Evolutionary conservation across 2,113 vertebrate genomes (phyloP), one percentile per base, ranked within the genome.

Genomic region (Ellobius talpinus): DNA sequence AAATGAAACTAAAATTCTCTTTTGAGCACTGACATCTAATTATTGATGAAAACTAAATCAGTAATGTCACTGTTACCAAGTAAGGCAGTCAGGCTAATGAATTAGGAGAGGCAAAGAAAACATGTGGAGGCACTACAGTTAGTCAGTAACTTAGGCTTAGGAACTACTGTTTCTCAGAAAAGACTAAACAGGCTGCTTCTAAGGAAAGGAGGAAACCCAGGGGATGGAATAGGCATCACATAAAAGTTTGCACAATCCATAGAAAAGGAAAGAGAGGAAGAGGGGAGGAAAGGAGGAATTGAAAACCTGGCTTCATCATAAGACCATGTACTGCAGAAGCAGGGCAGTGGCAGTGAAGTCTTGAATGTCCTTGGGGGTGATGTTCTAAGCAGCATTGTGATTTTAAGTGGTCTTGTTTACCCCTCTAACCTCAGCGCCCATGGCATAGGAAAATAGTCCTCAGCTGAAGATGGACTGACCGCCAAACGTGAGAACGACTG

Each of bases 261-360:
- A 39, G n/a, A 36, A 87, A 77, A 65, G 42, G 39, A 36, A 17
- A 11, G 12, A 73, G 10, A 11, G 33, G 78, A 13, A 19, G 3
- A 6, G 1, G 45, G 21, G 50, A n/a, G 29, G 47, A 24, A 50
- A 39, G 6, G 7, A 8, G 52, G 5, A 23, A 33, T 61, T 42
- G 24, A 29, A 86, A 89, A 45, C 0, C 47, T n/a, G 61, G 14
- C 61, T 50, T 14, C 39, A 23, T 63, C n/a, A 3, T 5, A 14
- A 26, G 42, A 63, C n/a, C 42, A 24, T 6, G 29, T 63, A 14
- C 7, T 61, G 29, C 17, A 58, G 47, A 82, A 19, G 58, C 42
- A 81, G 36, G 33, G 55, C 4, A 11, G 1, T 0, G 33, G 55
- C 4, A 11, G 1, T 0, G 3, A 42, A 42, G 36, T 47, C 23